Evolutionary conservation across 35 echinoderm and acorn worm species (phyloP), one percentile per base, ranked within the genome.

Genomic region (Stichopus chloronotus): DNA sequence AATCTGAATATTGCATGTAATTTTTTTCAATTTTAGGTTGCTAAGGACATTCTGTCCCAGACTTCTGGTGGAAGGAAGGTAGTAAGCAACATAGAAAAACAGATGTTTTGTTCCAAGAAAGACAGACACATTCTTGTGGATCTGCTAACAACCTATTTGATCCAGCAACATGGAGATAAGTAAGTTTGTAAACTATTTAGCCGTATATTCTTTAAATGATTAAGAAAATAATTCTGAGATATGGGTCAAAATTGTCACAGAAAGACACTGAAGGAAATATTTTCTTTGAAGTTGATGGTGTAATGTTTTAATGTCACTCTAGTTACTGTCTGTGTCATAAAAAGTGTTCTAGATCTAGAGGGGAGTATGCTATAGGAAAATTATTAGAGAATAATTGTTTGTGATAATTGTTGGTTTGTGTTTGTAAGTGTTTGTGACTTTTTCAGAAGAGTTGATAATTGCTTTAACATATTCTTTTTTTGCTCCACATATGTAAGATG

Each of bases 41-140:
- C 20, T 24, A 12, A 83, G 55, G 80, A 16, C 54, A 83, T 83
- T 83, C 80, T 83, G 5, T 24, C 25, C 52, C 25, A 12, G 53
- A 53, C 80, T 83, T 83, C 80, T 19, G 55, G 80, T 7, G 79
- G 80, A 83, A 83, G 80, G 52, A 83, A 83, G 55, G 80, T 83
- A 52, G 55, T 56, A 52, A 52, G 25, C 43, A 83, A 52, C 80
- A 83, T 83, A 8, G 5, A 7, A 14, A 53, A 21, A 24, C 43
- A 83, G 53, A 83, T 53, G 55, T 83, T 83, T 13, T 83, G 80
- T 43, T 83, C 53, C 9, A 83, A 83, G 17, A 24, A 83, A 52
- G 80, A 83, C 55, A 24, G 80, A 83, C 80, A 83, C 53, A 83
- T 83, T 83, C 80, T 83, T n/a, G 52, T 83, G 21, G 80, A 83